Percentiles rank a stretch among this genome's conserved stretches.
Conservation (phyloP, 2,113 vertebrate species). For the Dasyurus viverrinus region DNA sequence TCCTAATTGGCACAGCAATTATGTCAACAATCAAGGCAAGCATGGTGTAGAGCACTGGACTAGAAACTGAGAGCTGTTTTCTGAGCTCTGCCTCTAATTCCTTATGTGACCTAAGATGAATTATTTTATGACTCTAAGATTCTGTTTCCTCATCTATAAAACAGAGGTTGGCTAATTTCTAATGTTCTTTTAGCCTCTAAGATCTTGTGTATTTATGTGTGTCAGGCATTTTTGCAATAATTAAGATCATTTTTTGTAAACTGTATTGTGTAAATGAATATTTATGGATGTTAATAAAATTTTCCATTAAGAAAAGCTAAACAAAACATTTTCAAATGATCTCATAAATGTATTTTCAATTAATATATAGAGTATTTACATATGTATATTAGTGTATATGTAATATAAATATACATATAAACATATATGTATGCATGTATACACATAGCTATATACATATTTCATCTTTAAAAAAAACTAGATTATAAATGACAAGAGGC, state of each 20-base stretch:
- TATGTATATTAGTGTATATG: neutral
- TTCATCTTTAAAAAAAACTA: neutral
- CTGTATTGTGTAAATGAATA: slow-evolving; percentile 27
- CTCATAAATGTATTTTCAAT: slow-evolving; percentile 23
- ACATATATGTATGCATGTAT: too few species aligned
- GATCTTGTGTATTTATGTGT: neutral
- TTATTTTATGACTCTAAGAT: neutral
- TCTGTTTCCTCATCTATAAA: neutral
- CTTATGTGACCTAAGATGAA: neutral
- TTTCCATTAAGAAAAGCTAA: slow-evolving; percentile 30
- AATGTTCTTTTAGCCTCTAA: neutral
- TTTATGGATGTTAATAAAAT: slow-evolving; percentile 29
- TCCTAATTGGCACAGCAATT: neutral
- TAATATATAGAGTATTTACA: slow-evolving; percentile 6
- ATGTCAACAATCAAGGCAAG: neutral
- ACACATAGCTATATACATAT: neutral
- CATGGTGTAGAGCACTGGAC: too few species aligned
- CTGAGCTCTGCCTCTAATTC: neutral
- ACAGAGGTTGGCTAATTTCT: neutral
- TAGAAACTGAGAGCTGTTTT: neutral
- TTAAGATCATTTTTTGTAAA: neutral
- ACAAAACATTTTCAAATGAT: slow-evolving; percentile 13
- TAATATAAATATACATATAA: neutral
- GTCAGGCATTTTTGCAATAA: neutral
- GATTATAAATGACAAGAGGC: neutral